Conservation (phyloP, 64 coral and sea anemone genomes). For the Porites australiensis region DNA sequence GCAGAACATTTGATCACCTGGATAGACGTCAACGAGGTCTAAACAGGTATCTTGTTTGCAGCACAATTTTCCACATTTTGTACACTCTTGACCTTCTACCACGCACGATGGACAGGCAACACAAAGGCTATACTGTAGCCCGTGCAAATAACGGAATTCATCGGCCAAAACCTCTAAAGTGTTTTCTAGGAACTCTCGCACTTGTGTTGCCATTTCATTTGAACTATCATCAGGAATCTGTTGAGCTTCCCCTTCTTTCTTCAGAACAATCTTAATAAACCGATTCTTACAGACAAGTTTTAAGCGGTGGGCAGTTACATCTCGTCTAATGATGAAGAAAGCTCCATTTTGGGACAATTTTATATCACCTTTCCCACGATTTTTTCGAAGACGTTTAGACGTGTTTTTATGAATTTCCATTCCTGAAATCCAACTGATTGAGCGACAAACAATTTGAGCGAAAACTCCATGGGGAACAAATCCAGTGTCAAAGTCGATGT, state of each 20-base stretch:
- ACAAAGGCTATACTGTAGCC: background rate
- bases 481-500: background rate
- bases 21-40: too few relatives aligned
- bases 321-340: background rate
- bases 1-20: too few relatives aligned
- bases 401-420: too few relatives aligned
- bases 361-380: too few relatives aligned
- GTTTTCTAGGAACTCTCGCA: background rate
- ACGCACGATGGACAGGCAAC: background rate
- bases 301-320: background rate
- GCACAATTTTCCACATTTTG: too few relatives aligned
- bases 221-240: too few relatives aligned
- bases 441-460: background rate
- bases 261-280: background rate
- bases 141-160: background rate
- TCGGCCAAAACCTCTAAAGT: background rate
- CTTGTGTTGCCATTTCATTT: background rate
- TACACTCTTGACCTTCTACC: too few relatives aligned
- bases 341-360: background rate
- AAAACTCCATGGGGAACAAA: background rate
- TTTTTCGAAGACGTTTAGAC: too few relatives aligned
- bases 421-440: background rate
- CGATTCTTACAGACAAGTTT: background rate
- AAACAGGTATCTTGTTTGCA: too few relatives aligned
- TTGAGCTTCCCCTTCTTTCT: background rate